These are phyloP conservation scores for Acanthornis magna DNA, from an alignment of 2,797 vertebrate species.

Conservation along the genomic window DNA sequence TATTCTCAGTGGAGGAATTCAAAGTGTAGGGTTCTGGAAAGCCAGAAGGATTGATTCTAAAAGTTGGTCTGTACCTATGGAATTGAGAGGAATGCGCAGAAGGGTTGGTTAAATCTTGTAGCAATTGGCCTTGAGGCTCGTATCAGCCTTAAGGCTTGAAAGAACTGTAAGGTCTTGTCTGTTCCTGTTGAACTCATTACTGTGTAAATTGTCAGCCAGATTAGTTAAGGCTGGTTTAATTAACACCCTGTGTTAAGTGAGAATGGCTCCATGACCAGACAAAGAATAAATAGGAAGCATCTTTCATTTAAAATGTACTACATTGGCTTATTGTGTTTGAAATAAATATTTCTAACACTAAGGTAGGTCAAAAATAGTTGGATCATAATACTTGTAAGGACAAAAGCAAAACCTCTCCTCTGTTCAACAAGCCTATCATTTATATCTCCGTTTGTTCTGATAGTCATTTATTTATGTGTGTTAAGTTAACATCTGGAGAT, in stretches of 20 bases:
- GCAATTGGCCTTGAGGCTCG: neutral
- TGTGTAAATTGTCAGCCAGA: constrained; percentile 39
- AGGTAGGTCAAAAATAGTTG: neutral
- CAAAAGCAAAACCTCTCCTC: neutral
- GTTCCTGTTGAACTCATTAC: constrained; percentile 67
- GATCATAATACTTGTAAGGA: neutral
- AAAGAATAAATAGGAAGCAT: neutral
- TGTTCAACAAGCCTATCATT: neutral
- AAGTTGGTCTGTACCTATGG: neutral
- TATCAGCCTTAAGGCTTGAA: constrained; percentile 19
- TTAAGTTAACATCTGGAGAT: neutral
- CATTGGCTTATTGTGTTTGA: neutral
- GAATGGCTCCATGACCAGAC: neutral
- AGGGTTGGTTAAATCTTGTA: neutral
- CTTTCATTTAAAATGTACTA: constrained; percentile 17
- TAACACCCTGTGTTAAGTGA: constrained; percentile 10
- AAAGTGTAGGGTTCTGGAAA: neutral
- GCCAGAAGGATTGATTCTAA: neutral
- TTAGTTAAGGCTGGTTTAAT: constrained; percentile 57
- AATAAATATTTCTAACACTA: neutral
- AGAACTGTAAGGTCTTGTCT: constrained; percentile 63
- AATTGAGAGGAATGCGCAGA: neutral
- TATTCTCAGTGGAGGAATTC: constrained; percentile 2
- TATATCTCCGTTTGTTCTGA: neutral
- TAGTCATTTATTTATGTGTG: neutral